phyloP scores from a whole-genome alignment of 2,888 invertebrate genomes.

The Anorthoa munda region DNA sequence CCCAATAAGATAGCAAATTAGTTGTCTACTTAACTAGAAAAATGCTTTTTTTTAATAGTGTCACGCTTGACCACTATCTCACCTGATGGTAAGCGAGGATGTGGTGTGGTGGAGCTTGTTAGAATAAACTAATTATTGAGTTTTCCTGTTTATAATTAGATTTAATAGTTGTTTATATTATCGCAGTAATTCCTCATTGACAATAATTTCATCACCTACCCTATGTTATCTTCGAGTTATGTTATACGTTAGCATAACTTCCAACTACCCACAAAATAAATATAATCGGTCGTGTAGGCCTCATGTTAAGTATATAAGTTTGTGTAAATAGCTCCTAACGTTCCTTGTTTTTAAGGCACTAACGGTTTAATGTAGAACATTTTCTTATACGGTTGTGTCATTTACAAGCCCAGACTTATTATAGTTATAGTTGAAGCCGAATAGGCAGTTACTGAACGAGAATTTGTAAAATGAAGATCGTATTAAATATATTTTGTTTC shows the following conservation, averaged over 20 bases:
- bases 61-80: too few relatives aligned
- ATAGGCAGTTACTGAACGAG: slow-evolving; percentile 77
- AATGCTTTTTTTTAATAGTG: too few relatives aligned
- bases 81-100: too few relatives aligned
- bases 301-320: slow-evolving; percentile 71
- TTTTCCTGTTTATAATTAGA: background rate
- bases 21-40: background rate
- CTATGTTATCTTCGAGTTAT: slow-evolving; percentile 4
- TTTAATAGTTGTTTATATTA: background rate
- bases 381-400: slow-evolving; percentile 85
- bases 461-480: slow-evolving; percentile 86
- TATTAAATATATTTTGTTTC: slow-evolving; percentile 90
- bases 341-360: slow-evolving; percentile 86
- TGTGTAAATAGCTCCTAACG: slow-evolving; percentile 83
- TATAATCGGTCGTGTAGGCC: slow-evolving; percentile 61
- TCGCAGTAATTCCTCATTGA: slow-evolving; percentile 21
- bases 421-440: slow-evolving; percentile 77
- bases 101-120: background rate
- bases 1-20: background rate
- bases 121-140: slow-evolving; percentile 3
- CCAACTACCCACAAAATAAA: background rate
- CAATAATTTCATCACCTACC: slow-evolving; percentile 35
- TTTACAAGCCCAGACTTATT: slow-evolving; percentile 79
- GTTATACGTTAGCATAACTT: background rate
- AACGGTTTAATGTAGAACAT: slow-evolving; percentile 79